Evolutionary conservation across 2,888 invertebrate genomes (phyloP).

Genomic region (Dromius quadrimaculatus): DNA sequence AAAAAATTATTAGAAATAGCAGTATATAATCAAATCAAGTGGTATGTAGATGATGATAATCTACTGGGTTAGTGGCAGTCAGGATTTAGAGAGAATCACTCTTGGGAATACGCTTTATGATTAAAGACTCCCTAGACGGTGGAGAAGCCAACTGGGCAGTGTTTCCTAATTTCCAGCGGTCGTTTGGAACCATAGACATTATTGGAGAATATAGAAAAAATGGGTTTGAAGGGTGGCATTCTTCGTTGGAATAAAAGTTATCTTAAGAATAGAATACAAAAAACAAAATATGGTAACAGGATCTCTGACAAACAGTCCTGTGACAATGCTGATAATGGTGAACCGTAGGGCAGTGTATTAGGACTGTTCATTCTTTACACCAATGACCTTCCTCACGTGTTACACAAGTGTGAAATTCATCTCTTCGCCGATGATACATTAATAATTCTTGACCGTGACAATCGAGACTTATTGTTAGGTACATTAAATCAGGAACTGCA

Average conservation of each 20-base stretch:
- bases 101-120: constrained; percentile 52
- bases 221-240: background rate
- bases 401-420: background rate
- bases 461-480: background rate
- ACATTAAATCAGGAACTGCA: background rate
- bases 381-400: background rate
- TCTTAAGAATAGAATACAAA: background rate
- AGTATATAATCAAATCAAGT: background rate
- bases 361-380: background rate
- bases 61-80: constrained; percentile 49
- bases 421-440: background rate
- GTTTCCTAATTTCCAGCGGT: constrained; percentile 53
- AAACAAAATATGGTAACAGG: background rate
- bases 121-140: constrained; percentile 33
- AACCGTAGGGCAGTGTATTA: background rate
- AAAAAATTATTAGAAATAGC: constrained; percentile 1
- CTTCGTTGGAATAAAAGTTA: background rate
- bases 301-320: background rate
- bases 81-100: constrained; percentile 53
- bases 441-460: background rate
- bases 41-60: constrained; percentile 47
- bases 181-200: constrained; percentile 52
- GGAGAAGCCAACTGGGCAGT: constrained; percentile 47
- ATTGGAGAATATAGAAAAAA: constrained; percentile 38
- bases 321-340: constrained; percentile 4